Evolutionary conservation across 1,140 invertebrate genomes (phyloP).

Genomic region (Eufriesea mexicana): DNA sequence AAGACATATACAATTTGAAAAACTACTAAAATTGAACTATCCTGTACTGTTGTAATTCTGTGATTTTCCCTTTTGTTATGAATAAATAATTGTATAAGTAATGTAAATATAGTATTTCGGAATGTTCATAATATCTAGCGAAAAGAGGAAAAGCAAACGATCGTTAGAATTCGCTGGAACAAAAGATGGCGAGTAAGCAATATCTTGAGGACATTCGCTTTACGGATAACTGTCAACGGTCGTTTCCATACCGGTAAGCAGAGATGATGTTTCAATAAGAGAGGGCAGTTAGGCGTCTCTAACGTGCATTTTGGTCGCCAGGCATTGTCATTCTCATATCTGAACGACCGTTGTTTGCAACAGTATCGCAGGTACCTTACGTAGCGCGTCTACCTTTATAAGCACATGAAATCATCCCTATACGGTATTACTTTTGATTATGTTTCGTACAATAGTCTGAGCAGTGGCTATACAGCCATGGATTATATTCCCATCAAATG

Average conservation of each 20-base stretch:
- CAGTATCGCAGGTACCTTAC: constrained; percentile 57
- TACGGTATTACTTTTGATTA: constrained; percentile 58
- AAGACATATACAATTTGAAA: too few species aligned
- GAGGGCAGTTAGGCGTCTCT: constrained; percentile 71
- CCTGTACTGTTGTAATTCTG: too few species aligned
- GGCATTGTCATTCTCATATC: constrained; percentile 72
- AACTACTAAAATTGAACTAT: too few species aligned
- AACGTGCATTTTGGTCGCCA: constrained; percentile 74
- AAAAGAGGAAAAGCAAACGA: constrained; percentile 16
- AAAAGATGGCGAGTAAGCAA: constrained; percentile 25
- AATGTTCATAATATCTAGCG: too few species aligned
- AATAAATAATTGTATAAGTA: too few species aligned
- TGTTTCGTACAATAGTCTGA: neutral
- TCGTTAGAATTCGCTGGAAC: constrained; percentile 40
- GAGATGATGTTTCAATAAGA: constrained; percentile 78
- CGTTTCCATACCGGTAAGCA: constrained; percentile 60
- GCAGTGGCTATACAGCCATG: too few species aligned
- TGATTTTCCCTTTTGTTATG: too few species aligned
- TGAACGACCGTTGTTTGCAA: constrained; percentile 66
- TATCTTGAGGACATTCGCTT: constrained; percentile 62
- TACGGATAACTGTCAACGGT: constrained; percentile 71
- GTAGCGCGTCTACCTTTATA: constrained; percentile 54
- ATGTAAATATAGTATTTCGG: too few species aligned
- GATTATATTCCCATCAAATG: neutral
- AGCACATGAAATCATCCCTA: constrained; percentile 49